A percentile compares a stretch with the other conserved stretches of the same genome.
Evolutionary conservation across 1,140 invertebrate genomes (phyloP).

Genomic region (Hesperophylax magnus): DNA sequence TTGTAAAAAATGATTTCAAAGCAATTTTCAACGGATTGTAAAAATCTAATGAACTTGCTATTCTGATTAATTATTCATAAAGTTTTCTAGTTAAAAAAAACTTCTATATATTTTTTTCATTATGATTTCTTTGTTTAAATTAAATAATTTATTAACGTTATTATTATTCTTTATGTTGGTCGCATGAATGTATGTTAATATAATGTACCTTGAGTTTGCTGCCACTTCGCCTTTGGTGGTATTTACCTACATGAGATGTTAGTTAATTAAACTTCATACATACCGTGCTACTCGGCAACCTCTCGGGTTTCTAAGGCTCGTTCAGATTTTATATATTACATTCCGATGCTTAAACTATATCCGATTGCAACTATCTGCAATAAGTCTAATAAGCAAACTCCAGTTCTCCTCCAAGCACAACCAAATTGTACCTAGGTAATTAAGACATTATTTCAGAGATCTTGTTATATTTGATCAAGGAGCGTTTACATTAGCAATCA

Average conservation of each 20-base stretch:
- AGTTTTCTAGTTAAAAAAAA: too few relatives aligned
- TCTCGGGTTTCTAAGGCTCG: too few relatives aligned
- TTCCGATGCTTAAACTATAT: background rate
- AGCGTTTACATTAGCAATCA: too few relatives aligned
- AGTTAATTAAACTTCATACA: background rate
- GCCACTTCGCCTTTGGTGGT: background rate
- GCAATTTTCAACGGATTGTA: too few relatives aligned
- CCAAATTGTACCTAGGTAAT: background rate
- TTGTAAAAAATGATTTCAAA: too few relatives aligned
- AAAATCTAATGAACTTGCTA: too few relatives aligned
- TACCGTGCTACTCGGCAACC: background rate
- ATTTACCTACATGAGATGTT: background rate
- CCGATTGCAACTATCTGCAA: conserved; percentile 2
- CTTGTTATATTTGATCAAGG: too few relatives aligned
- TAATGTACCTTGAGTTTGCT: background rate
- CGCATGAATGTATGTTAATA: background rate
- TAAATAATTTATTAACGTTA: background rate
- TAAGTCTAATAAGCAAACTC: background rate
- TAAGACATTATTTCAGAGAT: too few relatives aligned
- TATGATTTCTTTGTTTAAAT: too few relatives aligned
- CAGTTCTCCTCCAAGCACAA: conserved; percentile 3
- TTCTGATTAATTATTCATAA: too few relatives aligned
- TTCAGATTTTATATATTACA: background rate
- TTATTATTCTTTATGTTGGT: background rate
- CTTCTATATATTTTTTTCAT: too few relatives aligned